A percentile compares a stretch with the other conserved stretches of the same genome.
These are phyloP conservation scores for Phyto melanocephala DNA, from an alignment of 2,888 invertebrate genomes.

Conservation along the genomic window DNA sequence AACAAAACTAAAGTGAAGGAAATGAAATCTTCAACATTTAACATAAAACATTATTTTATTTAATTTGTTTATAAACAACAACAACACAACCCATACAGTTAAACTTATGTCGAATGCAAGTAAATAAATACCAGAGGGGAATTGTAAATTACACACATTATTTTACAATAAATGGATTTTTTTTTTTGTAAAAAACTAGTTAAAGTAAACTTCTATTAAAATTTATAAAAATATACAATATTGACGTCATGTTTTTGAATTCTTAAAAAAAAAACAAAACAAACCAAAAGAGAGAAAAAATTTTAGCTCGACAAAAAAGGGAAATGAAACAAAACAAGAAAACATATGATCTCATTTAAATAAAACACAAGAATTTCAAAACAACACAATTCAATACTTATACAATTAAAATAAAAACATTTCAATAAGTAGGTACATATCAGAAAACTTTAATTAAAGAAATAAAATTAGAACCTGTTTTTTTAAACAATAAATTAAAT, in stretches of 20 bases:
- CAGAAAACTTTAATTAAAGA: too few species aligned
- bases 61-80: too few species aligned
- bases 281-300: not conserved
- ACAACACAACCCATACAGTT: too few species aligned
- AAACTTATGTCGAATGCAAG: too few species aligned
- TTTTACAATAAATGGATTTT: too few species aligned
- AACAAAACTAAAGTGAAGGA: too few species aligned
- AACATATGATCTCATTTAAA: constrained; percentile 42
- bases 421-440: not conserved
- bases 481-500: not conserved
- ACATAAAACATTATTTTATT: too few species aligned
- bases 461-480: constrained; percentile 35
- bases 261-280: not conserved
- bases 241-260: not conserved
- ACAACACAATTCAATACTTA: constrained; percentile 6
- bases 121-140: too few species aligned
- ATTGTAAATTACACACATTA: too few species aligned
- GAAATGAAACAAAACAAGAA: not conserved
- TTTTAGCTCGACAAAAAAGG: not conserved
- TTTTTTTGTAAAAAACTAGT: too few species aligned
- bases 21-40: too few species aligned
- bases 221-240: not conserved
- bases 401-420: not conserved
- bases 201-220: not conserved
- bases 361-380: constrained; percentile 10